A percentile compares a stretch with the other conserved stretches of the same genome.
Evolutionary conservation across 2,113 vertebrate species (phyloP).

Genomic region (Petroica traversi): DNA sequence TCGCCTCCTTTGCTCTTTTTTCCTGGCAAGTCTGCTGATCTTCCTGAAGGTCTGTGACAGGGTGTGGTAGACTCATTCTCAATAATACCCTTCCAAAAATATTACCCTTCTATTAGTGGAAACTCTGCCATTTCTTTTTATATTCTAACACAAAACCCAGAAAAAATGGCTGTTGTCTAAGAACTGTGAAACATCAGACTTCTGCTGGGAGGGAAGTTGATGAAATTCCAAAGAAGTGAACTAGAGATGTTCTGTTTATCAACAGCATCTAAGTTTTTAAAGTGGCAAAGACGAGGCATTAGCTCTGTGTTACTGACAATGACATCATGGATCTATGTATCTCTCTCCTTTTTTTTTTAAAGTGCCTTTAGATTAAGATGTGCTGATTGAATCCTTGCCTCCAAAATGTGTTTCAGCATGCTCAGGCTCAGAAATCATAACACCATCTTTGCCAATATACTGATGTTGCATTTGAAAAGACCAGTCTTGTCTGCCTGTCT

Average conservation of each 20-base stretch:
- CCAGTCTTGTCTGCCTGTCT: neutral
- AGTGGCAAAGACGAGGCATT: neutral
- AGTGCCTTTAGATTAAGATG: constrained; percentile 31
- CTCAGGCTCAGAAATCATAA: constrained; percentile 11
- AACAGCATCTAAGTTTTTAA: neutral
- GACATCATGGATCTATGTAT: neutral
- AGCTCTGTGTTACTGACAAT: neutral
- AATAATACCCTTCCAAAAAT: constrained; percentile 69
- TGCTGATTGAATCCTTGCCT: constrained; percentile 49
- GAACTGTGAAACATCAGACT: neutral
- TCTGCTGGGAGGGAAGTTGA: neutral
- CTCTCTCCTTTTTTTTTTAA: neutral
- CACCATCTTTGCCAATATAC: neutral
- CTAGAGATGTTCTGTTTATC: constrained; percentile 16
- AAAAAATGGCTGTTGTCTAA: neutral
- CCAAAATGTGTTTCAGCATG: constrained; percentile 41
- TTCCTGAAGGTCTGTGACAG: constrained; percentile 24
- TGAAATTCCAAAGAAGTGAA: constrained; percentile 3
- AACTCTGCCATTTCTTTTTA: constrained; percentile 2
- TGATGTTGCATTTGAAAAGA: neutral
- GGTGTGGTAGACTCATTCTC: constrained; percentile 60
- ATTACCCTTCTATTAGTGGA: neutral
- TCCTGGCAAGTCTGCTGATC: constrained; percentile 29
- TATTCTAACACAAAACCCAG: neutral
- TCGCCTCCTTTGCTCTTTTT: neutral